These are phyloP conservation scores for Galerucella nymphaeae DNA, from an alignment of 2,888 invertebrate genomes.

Conservation along the genomic window DNA sequence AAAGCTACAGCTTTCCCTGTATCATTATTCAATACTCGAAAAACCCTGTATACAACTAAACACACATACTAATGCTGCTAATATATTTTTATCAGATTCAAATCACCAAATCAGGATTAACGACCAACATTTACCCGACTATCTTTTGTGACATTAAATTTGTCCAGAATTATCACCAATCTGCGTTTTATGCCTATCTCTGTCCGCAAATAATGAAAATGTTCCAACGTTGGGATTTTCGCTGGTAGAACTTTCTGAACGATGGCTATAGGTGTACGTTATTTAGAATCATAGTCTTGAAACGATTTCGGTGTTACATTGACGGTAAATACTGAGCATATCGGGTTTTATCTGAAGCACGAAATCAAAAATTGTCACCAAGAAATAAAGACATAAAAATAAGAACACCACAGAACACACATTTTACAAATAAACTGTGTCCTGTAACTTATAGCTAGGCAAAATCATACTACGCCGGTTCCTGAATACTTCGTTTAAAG, in stretches of 20 bases:
- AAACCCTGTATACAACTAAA: no score
- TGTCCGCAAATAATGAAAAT: conserved; percentile 9
- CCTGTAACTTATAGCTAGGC: no score
- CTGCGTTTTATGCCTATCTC: background rate
- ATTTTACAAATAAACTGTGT: no score
- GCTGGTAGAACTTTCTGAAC: background rate
- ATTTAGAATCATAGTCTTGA: background rate
- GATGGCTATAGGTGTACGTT: background rate
- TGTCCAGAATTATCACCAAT: conserved; percentile 10
- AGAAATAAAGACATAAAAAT: no score
- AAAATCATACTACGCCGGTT: no score
- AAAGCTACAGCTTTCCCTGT: no score
- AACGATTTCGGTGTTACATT: background rate
- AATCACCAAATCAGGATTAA: conserved; percentile 1
- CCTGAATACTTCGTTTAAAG: no score
- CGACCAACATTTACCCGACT: background rate
- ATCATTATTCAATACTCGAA: no score
- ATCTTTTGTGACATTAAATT: conserved; percentile 1
- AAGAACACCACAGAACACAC: no score
- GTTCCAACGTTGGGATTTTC: conserved; percentile 2
- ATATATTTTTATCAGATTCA: background rate
- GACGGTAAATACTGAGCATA: no score
- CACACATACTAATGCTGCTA: background rate
- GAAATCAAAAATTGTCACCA: no score
- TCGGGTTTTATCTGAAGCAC: no score